Evolutionary conservation across 2,113 vertebrate genomes (phyloP).

Genomic region (Perognathus longimembris): DNA sequence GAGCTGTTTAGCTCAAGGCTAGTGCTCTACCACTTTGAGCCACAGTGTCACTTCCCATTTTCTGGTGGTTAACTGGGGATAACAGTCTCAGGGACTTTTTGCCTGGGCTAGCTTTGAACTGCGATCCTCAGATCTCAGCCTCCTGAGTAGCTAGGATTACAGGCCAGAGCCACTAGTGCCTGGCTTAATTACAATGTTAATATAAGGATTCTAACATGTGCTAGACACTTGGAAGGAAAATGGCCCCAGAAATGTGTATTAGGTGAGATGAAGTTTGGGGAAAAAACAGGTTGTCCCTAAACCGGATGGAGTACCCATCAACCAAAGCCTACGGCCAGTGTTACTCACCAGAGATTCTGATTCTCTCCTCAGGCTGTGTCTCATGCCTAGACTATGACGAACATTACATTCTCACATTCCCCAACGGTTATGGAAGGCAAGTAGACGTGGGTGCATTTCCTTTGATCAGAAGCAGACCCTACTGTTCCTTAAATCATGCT

Average conservation of each 20-base stretch:
- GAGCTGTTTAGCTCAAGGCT: too few relatives aligned
- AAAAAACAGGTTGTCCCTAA: background rate
- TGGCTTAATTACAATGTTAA: background rate
- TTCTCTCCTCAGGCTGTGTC: constrained; percentile 91
- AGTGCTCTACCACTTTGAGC: too few relatives aligned
- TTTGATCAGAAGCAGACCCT: background rate
- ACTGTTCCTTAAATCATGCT: background rate
- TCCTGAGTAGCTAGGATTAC: too few relatives aligned
- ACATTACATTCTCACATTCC: constrained; percentile 98
- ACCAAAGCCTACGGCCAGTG: background rate
- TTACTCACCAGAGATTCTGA: background rate
- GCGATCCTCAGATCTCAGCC: too few relatives aligned
- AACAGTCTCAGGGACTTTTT: too few relatives aligned
- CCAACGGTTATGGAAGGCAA: constrained; percentile 98
- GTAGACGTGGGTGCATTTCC: constrained; percentile 61
- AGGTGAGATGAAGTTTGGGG: background rate
- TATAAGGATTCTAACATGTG: background rate
- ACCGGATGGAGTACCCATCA: background rate
- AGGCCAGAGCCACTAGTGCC: too few relatives aligned
- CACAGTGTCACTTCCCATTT: too few relatives aligned
- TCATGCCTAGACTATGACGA: constrained; percentile 98
- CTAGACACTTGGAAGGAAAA: background rate
- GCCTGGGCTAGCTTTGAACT: too few relatives aligned
- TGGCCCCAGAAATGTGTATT: background rate
- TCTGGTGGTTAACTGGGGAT: too few relatives aligned